Conservation (phyloP, 2,888 invertebrate genomes). For the Thymelicus sylvestris region DNA sequence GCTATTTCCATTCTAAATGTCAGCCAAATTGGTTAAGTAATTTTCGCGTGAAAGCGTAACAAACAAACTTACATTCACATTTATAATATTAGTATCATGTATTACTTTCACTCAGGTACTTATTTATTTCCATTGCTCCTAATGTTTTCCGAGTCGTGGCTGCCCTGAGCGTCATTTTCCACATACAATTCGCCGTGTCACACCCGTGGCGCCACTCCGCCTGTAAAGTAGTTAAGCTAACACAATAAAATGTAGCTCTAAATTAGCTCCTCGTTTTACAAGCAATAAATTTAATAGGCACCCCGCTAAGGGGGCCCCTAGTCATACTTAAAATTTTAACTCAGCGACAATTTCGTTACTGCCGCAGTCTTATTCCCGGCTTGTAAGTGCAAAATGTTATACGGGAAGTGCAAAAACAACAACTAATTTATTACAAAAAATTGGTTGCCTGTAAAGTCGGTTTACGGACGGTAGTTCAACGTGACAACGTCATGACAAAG, state of each 20-base stretch:
- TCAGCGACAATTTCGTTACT: conserved; percentile 72
- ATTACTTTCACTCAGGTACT: too few species aligned
- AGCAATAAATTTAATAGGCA: conserved; percentile 82
- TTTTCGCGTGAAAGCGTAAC: too few species aligned
- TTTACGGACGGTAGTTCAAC: too few species aligned
- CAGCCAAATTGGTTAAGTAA: too few species aligned
- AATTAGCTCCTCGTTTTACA: conserved; percentile 84
- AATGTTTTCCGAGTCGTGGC: not conserved
- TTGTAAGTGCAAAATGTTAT: not conserved
- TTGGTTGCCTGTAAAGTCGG: too few species aligned
- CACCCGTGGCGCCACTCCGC: conserved; percentile 68
- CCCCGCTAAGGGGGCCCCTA: conserved; percentile 57
- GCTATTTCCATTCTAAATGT: too few species aligned
- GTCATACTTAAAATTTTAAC: conserved; percentile 72
- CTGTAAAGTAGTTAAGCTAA: conserved; percentile 76
- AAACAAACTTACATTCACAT: too few species aligned
- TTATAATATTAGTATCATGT: too few species aligned
- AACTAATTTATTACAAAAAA: too few species aligned
- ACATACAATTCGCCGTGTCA: conserved; percentile 46
- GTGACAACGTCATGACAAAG: too few species aligned
- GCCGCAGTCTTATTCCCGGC: conserved; percentile 44
- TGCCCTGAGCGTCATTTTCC: conserved; percentile 18
- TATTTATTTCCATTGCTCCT: too few species aligned
- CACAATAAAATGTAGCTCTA: conserved; percentile 81
- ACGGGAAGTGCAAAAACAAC: too few species aligned